These are phyloP conservation scores for Platycheirus albimanus DNA, from an alignment of 2,888 invertebrate genomes.

Conservation along the genomic window DNA sequence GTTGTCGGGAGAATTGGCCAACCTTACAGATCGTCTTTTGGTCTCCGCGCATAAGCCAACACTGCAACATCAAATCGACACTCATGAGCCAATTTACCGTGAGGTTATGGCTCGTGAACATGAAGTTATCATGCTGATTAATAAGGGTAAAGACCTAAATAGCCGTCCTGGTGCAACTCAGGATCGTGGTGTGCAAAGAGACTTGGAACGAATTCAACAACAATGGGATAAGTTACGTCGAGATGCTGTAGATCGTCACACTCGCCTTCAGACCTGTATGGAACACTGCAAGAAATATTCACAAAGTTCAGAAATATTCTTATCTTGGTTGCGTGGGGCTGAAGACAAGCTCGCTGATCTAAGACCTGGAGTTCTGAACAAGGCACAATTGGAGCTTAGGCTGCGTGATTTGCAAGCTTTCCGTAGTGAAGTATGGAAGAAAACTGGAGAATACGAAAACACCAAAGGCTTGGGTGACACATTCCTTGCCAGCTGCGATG, in stretches of 20 bases:
- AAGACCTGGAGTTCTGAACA: constrained; percentile 91
- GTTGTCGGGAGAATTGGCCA: constrained; percentile 91
- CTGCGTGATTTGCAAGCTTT: constrained; percentile 93
- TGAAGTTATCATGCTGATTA: constrained; percentile 96
- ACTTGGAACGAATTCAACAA: constrained; percentile 93
- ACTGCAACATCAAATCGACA: constrained; percentile 92
- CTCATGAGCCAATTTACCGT: constrained; percentile 94
- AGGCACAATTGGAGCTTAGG: constrained; percentile 93
- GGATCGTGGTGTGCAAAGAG: constrained; percentile 87
- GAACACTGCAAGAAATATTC: constrained; percentile 96
- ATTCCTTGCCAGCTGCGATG: constrained; percentile 93
- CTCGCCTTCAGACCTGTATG: constrained; percentile 93
- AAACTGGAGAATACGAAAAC: constrained; percentile 95
- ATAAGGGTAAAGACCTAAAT: constrained; percentile 91
- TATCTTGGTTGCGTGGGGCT: constrained; percentile 93
- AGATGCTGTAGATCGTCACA: constrained; percentile 93
- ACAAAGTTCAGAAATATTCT: constrained; percentile 91
- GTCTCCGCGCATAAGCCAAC: constrained; percentile 94
- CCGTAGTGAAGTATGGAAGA: constrained; percentile 96
- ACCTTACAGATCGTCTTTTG: constrained; percentile 89
- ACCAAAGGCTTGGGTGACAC: constrained; percentile 93
- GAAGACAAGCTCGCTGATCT: constrained; percentile 92
- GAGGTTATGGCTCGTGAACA: constrained; percentile 95
- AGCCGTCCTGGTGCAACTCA: constrained; percentile 83
- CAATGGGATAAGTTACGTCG: constrained; percentile 96